A percentile compares a stretch with the other conserved stretches of the same genome.
phyloP scores from a whole-genome alignment of 2,888 invertebrate genomes.

The Metellina segmentata region DNA sequence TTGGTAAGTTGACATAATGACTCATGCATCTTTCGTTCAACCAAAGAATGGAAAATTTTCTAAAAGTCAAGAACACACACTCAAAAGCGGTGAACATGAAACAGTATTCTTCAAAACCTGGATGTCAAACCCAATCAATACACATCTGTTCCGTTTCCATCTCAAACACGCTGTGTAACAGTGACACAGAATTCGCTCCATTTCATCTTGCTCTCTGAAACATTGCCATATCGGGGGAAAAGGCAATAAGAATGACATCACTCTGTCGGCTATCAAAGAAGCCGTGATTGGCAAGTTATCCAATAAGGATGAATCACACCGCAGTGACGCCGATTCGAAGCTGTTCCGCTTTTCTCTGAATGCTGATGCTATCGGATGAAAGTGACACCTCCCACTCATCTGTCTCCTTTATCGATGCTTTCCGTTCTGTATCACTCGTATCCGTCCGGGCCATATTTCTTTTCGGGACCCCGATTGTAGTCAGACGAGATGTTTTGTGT shows the following conservation, averaged over 20 bases:
- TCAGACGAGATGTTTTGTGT: too few species aligned
- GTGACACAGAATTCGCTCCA: not conserved
- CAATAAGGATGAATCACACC: constrained; percentile 65
- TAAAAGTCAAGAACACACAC: not conserved
- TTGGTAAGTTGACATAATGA: too few species aligned
- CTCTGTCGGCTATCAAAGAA: constrained; percentile 25
- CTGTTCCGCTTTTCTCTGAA: constrained; percentile 36
- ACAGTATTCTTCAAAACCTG: not conserved
- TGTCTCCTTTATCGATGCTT: constrained; percentile 36
- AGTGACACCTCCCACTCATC: constrained; percentile 53
- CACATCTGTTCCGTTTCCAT: constrained; percentile 10
- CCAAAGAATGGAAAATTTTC: too few species aligned
- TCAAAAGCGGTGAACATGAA: not conserved
- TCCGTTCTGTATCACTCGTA: not conserved
- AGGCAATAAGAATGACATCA: not conserved
- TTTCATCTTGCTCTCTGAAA: not conserved
- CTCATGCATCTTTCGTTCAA: too few species aligned
- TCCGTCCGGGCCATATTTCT: too few species aligned
- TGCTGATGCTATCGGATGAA: constrained; percentile 33
- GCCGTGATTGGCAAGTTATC: constrained; percentile 68
- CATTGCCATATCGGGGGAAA: constrained; percentile 27
- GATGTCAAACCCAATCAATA: constrained; percentile 41
- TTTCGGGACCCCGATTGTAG: too few species aligned
- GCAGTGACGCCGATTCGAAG: constrained; percentile 53
- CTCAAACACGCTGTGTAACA: not conserved